These are phyloP conservation scores for Brachystomella parvula DNA, from an alignment of 1,140 invertebrate species.

Conservation along the genomic window DNA sequence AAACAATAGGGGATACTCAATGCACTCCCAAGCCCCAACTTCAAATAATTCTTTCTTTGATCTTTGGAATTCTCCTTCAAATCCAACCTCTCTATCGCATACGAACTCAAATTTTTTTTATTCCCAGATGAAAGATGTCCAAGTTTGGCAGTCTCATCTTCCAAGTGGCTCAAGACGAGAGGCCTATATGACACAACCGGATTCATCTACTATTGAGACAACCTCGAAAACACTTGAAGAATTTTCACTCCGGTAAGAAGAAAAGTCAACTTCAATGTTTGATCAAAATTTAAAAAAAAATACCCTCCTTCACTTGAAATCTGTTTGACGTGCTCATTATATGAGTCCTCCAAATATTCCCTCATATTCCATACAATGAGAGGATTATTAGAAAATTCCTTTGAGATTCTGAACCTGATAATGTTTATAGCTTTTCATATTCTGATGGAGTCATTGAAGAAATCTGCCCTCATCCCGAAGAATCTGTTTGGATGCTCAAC, in stretches of 20 bases:
- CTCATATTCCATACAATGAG: no score
- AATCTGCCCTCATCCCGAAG: conserved; percentile 61
- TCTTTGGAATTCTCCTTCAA: no score
- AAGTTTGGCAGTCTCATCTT: conserved; percentile 29
- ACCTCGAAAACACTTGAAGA: conserved; percentile 27
- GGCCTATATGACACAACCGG: conserved; percentile 15
- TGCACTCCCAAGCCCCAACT: no score
- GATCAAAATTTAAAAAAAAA: background rate
- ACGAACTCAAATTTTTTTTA: background rate
- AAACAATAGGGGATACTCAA: no score
- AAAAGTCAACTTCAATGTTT: background rate
- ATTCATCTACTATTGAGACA: background rate
- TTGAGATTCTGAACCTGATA: background rate
- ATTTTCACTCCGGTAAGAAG: conserved; percentile 30
- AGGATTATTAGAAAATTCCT: no score
- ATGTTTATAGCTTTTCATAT: conserved; percentile 58
- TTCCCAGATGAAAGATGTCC: conserved; percentile 32
- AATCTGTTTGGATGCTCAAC: conserved; percentile 73
- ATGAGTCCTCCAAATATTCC: background rate
- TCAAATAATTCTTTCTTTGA: no score
- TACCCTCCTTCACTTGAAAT: background rate
- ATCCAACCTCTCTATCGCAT: no score
- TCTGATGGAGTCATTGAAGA: conserved; percentile 68
- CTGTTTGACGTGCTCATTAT: background rate
- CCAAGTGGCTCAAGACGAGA: conserved; percentile 6